Conservation (phyloP, 2,888 invertebrate species). For the Tiphia femorata region DNA sequence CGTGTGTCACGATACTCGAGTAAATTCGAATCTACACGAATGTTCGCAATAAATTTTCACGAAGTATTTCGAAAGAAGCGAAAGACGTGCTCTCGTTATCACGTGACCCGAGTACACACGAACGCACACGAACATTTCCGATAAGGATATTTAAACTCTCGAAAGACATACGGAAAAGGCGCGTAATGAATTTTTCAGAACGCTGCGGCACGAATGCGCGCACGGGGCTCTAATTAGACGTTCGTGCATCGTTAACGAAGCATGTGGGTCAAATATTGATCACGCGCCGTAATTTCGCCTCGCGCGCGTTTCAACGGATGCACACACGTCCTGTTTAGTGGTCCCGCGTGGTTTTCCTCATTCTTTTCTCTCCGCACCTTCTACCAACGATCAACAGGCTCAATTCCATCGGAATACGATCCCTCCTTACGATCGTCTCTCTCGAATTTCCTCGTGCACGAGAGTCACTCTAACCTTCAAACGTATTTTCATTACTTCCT, state of each 20-base stretch:
- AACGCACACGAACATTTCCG: no score
- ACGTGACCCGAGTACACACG: no score
- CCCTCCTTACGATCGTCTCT: no score
- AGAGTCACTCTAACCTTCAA: neutral
- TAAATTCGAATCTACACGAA: no score
- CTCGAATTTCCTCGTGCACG: neutral
- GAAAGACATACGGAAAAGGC: no score
- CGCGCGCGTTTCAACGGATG: conserved; percentile 8
- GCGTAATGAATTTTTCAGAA: no score
- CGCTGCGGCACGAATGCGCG: neutral
- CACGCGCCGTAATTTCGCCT: conserved; percentile 12
- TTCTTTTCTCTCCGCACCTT: neutral
- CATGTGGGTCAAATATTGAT: conserved; percentile 30
- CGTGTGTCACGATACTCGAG: no score
- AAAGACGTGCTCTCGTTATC: no score
- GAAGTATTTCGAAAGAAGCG: no score
- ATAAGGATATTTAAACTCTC: no score
- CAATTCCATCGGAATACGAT: neutral
- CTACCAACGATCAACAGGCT: neutral
- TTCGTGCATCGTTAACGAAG: conserved; percentile 12
- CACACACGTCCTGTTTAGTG: conserved; percentile 3
- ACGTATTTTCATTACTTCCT: no score
- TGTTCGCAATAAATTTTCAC: no score
- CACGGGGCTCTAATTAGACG: conserved; percentile 2
- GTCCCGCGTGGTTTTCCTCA: neutral